Base-by-base conservation (phyloP, 1,140 invertebrate genomes). In the Drosophila simulans region DNA sequence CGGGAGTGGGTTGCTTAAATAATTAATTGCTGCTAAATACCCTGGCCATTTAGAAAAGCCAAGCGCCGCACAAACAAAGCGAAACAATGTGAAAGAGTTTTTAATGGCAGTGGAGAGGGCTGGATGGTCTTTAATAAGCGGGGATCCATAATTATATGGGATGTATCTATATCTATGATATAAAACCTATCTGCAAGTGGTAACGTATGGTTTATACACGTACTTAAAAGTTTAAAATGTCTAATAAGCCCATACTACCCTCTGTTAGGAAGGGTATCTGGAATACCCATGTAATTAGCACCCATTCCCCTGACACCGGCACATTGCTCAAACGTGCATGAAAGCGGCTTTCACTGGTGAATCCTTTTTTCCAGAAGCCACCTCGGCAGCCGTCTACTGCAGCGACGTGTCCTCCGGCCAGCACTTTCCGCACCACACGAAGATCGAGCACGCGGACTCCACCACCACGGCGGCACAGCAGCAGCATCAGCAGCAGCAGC, bases 11-110 rank as follows among this genome's bases (percentile, higher is more conserved):
- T 27, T 77, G 68, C 57, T 71, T 90, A 74, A 90, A 90, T 90
- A 82, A 90, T 90, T 86, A 70, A 90, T 90, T 56, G 39, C 60
- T 85, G 76, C 86, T 90, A 90, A 90, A 90, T 90, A 90, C 86
- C 81, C 79, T 86, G 81, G 80, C 86, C 86, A 82, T 82, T 90
- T 86, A 90, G 78, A 55, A 58, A 56, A 72, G 57, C 11, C 57
- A 65, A 64, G 27, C 59, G 45, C 43, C 20, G 17, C 66, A 68
- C n/a, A 66, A 58, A 76, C 48, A 58, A 77, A 15, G 59, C 62
- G 76, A 64, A 64, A 46, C 39, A 42, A 52, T 57, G 48, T n/a
- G 22, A 34, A 51, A n/a, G 27, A 35, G 34, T 37, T 31, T 43
- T 34, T 48, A 17, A 31, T 35, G 35, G 11, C 45, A 10, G 10